Conservation (phyloP, 2,888 invertebrate species). For the Craniophora ligustri region DNA sequence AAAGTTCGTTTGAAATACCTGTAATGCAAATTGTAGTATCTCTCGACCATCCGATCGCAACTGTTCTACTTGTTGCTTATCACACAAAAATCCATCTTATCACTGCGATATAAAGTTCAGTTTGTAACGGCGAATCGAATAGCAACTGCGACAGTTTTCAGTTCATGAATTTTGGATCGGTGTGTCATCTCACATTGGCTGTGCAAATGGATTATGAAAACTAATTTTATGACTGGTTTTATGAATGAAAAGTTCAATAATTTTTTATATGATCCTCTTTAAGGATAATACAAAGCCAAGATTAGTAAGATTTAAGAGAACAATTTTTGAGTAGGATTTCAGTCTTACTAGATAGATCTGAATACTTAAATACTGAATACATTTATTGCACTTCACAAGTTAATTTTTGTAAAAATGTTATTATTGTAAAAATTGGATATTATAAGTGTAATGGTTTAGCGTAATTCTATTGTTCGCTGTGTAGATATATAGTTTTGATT, state of each 20-base stretch:
- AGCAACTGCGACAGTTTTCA: slow-evolving; percentile 16
- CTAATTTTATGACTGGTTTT: not conserved
- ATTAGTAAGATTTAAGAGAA: too few species aligned
- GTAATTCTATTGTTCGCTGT: too few species aligned
- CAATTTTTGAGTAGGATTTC: too few species aligned
- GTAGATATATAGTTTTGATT: too few species aligned
- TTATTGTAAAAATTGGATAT: too few species aligned
- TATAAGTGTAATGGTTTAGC: too few species aligned
- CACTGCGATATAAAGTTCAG: not conserved
- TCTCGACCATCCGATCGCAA: slow-evolving; percentile 6
- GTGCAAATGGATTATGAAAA: slow-evolving; percentile 8
- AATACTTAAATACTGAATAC: too few species aligned
- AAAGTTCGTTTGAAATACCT: slow-evolving; percentile 24
- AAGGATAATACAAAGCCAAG: too few species aligned
- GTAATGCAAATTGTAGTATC: slow-evolving; percentile 36
- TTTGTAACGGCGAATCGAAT: not conserved
- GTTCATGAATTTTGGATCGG: slow-evolving; percentile 34
- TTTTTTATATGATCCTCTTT: not conserved
- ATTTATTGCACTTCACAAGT: too few species aligned
- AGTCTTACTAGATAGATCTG: too few species aligned
- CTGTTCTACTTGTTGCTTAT: not conserved
- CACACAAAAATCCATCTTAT: not conserved
- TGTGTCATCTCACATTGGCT: slow-evolving; percentile 18
- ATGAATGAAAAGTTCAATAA: not conserved
- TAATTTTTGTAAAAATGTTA: too few species aligned